Evolutionary conservation across 2,888 invertebrate species (phyloP).

Genomic region (Ferrisia virgata): DNA sequence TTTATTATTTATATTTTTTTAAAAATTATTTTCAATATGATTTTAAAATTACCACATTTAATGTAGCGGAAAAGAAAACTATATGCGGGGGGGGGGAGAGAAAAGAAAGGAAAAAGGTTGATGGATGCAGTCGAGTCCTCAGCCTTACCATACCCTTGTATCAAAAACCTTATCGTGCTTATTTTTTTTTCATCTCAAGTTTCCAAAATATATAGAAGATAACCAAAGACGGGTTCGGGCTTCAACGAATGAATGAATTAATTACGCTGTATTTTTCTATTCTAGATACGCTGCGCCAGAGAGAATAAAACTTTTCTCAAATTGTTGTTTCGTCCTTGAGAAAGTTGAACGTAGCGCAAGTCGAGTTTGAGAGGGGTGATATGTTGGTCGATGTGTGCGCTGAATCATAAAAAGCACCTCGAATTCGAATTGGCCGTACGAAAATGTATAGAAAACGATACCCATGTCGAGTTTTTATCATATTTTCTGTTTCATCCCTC

Average conservation of each 20-base stretch:
- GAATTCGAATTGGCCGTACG: background rate
- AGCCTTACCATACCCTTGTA: no score
- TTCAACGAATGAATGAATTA: background rate
- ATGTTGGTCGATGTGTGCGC: background rate
- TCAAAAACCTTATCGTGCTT: background rate
- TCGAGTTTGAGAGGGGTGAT: background rate
- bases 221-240: background rate
- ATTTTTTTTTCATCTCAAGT: background rate
- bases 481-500: background rate
- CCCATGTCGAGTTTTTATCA: background rate
- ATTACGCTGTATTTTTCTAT: background rate
- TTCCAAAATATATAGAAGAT: background rate
- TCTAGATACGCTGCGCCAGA: background rate
- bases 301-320: background rate
- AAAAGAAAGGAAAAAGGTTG: background rate
- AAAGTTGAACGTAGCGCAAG: background rate
- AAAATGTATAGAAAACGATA: background rate
- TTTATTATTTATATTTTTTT: background rate
- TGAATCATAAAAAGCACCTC: background rate
- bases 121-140: background rate
- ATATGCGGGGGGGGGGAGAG: background rate
- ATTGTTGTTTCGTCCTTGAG: background rate
- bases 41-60: background rate
- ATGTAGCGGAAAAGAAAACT: background rate
- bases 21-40: background rate